phyloP scores from a whole-genome alignment of 2,113 vertebrate species.

The Otocyon megalotis region DNA sequence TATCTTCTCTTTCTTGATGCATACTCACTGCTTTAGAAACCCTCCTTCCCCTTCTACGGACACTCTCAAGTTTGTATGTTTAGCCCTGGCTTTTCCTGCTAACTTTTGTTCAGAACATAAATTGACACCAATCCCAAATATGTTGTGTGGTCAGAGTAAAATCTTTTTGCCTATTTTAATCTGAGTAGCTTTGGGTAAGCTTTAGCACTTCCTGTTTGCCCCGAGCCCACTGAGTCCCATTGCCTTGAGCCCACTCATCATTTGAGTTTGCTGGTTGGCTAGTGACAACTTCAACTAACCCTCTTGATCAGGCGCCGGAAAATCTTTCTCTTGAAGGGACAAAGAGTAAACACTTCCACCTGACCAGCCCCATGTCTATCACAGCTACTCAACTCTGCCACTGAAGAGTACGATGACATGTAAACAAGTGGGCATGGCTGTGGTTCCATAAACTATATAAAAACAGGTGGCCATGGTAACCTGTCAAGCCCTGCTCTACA shows the following conservation, averaged over 20 bases:
- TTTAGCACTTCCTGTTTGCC: not conserved
- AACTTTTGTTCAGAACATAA: not conserved
- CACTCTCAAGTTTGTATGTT: not conserved
- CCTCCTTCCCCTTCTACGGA: not conserved
- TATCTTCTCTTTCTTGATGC: not conserved
- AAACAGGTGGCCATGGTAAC: not conserved
- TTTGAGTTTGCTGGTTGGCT: not conserved
- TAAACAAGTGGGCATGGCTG: not conserved
- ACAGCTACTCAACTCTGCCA: not conserved
- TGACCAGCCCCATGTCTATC: not conserved
- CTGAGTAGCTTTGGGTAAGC: not conserved
- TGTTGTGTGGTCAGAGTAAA: not conserved
- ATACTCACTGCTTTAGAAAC: not conserved
- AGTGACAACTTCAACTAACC: not conserved
- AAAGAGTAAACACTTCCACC: not conserved
- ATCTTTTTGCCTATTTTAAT: not conserved
- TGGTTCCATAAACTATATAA: not conserved
- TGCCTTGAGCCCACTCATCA: not conserved
- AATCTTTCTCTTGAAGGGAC: not conserved
- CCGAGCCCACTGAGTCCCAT: not conserved
- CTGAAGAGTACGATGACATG: not conserved
- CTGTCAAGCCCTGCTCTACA: not conserved
- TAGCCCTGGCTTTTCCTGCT: not conserved
- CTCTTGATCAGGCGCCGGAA: not conserved
- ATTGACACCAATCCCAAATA: not conserved